Percentiles rank a stretch among this genome's conserved stretches.
phyloP scores from a whole-genome alignment of 1,140 invertebrate species.

The Triops cancriformis region DNA sequence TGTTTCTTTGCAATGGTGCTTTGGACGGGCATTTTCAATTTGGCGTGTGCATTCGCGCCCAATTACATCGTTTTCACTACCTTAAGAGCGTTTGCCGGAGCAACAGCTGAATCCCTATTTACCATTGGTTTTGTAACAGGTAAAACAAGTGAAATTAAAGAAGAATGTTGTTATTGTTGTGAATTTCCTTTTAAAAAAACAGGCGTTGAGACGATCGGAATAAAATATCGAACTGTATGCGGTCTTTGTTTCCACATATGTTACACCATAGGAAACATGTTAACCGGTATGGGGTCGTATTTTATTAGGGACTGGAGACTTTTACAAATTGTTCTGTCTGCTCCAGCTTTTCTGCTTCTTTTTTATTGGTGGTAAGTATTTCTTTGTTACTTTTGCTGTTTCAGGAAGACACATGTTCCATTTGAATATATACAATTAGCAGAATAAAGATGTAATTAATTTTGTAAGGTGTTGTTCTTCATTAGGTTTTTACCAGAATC shows the following conservation, averaged over 20 bases:
- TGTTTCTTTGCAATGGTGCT: conserved; percentile 20
- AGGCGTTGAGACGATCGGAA: conserved; percentile 22
- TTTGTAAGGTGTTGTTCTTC: neutral
- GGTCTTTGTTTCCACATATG: conserved; percentile 20
- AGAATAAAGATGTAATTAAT: conserved; percentile 2
- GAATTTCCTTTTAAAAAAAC: neutral
- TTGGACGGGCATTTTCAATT: neutral
- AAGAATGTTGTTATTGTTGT: too few relatives aligned
- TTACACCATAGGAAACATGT: conserved; percentile 15
- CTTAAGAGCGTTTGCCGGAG: conserved; percentile 23
- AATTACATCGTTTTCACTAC: conserved; percentile 5
- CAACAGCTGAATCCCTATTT: conserved; percentile 15
- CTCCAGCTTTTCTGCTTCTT: conserved; percentile 22
- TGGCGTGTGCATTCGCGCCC: conserved; percentile 16
- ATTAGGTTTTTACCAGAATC: conserved; percentile 51
- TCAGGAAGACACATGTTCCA: too few relatives aligned
- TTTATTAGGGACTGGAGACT: conserved; percentile 26
- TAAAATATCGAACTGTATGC: conserved; percentile 6
- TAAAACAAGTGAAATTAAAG: too few relatives aligned
- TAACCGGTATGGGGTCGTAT: conserved; percentile 22
- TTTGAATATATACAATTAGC: too few relatives aligned
- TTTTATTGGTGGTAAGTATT: conserved; percentile 21
- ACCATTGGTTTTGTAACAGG: conserved; percentile 19
- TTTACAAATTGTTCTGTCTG: conserved; percentile 23
- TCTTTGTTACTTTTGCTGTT: too few relatives aligned